phyloP scores from a whole-genome alignment of 1,140 invertebrate species.

The Eubasilissa regina region DNA sequence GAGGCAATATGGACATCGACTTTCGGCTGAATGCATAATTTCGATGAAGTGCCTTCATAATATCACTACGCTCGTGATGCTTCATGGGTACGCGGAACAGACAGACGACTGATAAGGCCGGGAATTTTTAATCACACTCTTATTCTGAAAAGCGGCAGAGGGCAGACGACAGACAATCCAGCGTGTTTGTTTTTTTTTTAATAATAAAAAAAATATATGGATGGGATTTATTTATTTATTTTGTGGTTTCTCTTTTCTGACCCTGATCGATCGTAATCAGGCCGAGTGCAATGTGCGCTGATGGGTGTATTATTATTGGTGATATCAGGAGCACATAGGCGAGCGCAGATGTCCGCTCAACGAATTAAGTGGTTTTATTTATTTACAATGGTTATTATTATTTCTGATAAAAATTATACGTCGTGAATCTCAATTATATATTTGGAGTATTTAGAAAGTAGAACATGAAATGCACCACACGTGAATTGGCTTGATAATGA shows the following conservation, averaged over 20 bases:
- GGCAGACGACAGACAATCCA: neutral
- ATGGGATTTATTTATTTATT: neutral
- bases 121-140: conserved; percentile 6
- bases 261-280: neutral
- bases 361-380: neutral
- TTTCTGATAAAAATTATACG: too few species aligned
- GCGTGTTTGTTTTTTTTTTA: too few species aligned
- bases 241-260: neutral
- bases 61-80: neutral
- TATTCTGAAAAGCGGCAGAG: neutral
- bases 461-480: too few species aligned
- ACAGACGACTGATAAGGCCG: conserved; percentile 10
- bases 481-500: too few species aligned
- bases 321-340: conserved; percentile 8
- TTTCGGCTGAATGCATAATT: too few species aligned
- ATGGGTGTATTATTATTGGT: conserved; percentile 37
- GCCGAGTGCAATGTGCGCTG: conserved; percentile 32
- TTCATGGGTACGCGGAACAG: neutral
- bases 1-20: neutral
- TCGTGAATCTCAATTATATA: too few species aligned
- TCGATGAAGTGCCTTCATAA: neutral
- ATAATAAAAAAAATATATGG: too few species aligned
- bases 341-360: neutral
- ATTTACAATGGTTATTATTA: too few species aligned
- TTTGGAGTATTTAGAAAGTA: too few species aligned